Evolutionary conservation across 2,888 invertebrate species (phyloP), one percentile per base, ranked within the genome.

Genomic region (Nomada ruficornis): DNA sequence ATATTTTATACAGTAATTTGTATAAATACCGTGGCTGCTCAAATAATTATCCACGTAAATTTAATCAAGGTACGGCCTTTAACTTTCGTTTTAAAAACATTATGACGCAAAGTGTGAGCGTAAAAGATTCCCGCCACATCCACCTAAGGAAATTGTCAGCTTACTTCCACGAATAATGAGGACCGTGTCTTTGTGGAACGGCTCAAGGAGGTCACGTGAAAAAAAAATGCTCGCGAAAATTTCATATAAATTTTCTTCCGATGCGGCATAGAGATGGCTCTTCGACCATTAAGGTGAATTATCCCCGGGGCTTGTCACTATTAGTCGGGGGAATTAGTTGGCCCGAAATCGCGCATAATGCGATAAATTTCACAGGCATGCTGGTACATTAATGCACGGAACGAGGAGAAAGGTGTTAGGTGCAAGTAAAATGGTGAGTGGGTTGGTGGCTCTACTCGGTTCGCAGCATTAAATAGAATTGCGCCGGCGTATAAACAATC

Each of bases 401-500:
- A 86, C 85, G 87, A 83, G 78, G 85, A 83, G 82, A 83, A 75
- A 80, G 78, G 83, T 82, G 78, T 79, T 72, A 72, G 82, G 44
- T 68, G 71, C 70, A 76, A 72, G 77, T 76, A 76, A 70, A 70
- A 75, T 68, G 72, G 73, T 59, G 80, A 71, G 76, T 80, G 82
- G 86, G 85, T 81, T 78, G 85, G 81, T 85, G 85, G 83, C 83
- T 83, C 87, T 86, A 86, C 54, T 44, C 81, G 89, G 88, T 75
- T 86, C 88, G 84, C 83, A 87, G 89, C 86, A 92, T 93, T 91
- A 92, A 92, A 90, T 91, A 91, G 91, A 91, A 92, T 92, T 90
- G 92, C 91, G 90, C 91, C 90, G 90, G 91, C 92, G 91, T 93
- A 92, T 92, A 93, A 93, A 93, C 93, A 93, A 93, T 93, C 91